Evolutionary conservation across 2,113 vertebrate genomes (phyloP).

Genomic region (Madoqua kirkii): DNA sequence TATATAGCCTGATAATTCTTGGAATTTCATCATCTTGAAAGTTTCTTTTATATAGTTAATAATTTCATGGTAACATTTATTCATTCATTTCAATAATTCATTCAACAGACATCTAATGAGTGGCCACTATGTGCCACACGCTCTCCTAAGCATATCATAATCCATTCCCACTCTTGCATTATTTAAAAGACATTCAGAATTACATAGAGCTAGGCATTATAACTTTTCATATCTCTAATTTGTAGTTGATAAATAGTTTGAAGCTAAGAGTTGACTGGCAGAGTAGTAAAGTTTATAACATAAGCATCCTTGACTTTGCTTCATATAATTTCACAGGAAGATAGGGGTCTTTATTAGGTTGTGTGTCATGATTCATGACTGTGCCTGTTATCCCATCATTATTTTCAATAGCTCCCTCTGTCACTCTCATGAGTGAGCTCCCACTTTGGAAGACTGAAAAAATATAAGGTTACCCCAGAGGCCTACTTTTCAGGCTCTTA

Average conservation of each 20-base stretch:
- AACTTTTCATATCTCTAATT: slow-evolving; percentile 26
- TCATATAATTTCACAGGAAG: background rate
- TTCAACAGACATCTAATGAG: background rate
- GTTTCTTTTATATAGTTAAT: slow-evolving; percentile 11
- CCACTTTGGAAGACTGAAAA: background rate
- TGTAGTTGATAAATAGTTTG: slow-evolving; percentile 32
- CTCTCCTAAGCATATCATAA: slow-evolving; percentile 10
- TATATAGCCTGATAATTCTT: background rate
- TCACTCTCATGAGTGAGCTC: background rate
- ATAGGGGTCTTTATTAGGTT: background rate
- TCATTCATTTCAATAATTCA: slow-evolving; percentile 18
- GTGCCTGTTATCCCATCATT: background rate
- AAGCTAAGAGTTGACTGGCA: background rate
- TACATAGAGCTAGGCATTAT: background rate
- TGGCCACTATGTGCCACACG: background rate
- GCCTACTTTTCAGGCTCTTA: background rate
- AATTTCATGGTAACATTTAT: background rate
- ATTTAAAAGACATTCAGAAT: slow-evolving; percentile 30
- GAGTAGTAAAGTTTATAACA: background rate
- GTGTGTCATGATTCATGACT: background rate
- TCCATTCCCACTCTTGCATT: background rate
- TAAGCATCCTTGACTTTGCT: background rate
- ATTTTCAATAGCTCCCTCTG: background rate
- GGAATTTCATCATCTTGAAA: background rate
- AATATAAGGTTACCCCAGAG: background rate